Evolutionary conservation across 2,113 vertebrate species (phyloP).

Genomic region (Nesogale talazaci): DNA sequence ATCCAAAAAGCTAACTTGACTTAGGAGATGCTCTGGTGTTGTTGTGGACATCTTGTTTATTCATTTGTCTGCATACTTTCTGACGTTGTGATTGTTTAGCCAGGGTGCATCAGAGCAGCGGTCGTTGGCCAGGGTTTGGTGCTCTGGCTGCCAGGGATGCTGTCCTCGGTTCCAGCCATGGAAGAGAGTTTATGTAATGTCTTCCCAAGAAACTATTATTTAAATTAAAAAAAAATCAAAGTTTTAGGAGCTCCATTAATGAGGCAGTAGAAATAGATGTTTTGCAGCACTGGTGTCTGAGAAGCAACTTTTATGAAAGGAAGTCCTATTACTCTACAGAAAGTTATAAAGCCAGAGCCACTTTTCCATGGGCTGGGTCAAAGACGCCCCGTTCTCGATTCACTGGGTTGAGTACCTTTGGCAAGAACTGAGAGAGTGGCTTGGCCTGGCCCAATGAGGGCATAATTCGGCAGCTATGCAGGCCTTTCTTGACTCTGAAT

Average conservation of each 20-base stretch:
- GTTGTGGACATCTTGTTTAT: neutral
- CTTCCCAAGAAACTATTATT: neutral
- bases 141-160: neutral
- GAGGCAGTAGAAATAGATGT: slow-evolving; percentile 22
- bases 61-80: neutral
- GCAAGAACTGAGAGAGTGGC: neutral
- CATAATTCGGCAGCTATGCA: neutral
- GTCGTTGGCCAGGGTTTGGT: neutral
- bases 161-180: neutral
- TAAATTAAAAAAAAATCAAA: neutral
- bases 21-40: neutral
- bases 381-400: slow-evolving; percentile 11
- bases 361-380: neutral
- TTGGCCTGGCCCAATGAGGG: neutral
- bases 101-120: neutral
- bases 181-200: neutral
- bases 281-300: neutral
- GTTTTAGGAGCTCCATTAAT: neutral
- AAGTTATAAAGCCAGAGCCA: slow-evolving; percentile 39
- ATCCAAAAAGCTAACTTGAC: neutral
- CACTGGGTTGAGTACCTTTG: slow-evolving; percentile 50
- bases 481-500: neutral
- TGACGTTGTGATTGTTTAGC: neutral
- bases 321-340: slow-evolving; percentile 23
- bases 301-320: slow-evolving; percentile 34